Percentiles rank a stretch among this genome's conserved stretches.
Evolutionary conservation across 2,797 vertebrate species (phyloP).

Genomic region (Enteromius anoplus): DNA sequence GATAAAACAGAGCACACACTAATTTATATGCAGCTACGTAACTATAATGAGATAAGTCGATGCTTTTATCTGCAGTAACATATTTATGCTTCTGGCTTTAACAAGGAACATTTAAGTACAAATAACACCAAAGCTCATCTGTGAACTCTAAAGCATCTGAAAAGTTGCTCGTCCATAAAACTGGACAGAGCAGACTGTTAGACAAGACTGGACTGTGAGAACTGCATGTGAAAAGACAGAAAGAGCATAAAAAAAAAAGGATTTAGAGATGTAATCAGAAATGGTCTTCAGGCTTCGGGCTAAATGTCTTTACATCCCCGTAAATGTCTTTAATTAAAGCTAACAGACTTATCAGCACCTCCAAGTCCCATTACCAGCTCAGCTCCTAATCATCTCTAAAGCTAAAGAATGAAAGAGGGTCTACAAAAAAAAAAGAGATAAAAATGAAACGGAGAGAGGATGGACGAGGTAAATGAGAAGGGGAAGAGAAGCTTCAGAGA

Average conservation of each 20-base stretch:
- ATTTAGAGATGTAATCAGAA: slow-evolving; percentile 65
- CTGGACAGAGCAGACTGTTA: background rate
- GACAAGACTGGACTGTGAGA: background rate
- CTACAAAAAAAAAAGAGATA: slow-evolving; percentile 34
- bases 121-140: background rate
- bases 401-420: slow-evolving; percentile 55
- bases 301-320: slow-evolving; percentile 78
- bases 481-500: slow-evolving; percentile 58
- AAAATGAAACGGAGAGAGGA: slow-evolving; percentile 38
- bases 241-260: slow-evolving; percentile 45
- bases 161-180: background rate
- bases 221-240: slow-evolving; percentile 49
- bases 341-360: slow-evolving; percentile 80
- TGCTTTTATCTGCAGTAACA: slow-evolving; percentile 9
- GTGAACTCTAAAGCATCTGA: background rate
- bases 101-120: background rate
- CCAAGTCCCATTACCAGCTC: slow-evolving; percentile 69
- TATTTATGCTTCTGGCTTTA: background rate
- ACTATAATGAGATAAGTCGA: background rate
- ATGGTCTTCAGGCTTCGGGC: slow-evolving; percentile 66
- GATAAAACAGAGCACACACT: slow-evolving; percentile 9
- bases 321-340: slow-evolving; percentile 85
- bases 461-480: slow-evolving; percentile 24
- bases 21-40: slow-evolving; percentile 5
- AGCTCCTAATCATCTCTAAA: slow-evolving; percentile 79